Evolutionary conservation across 2,888 invertebrate genomes (phyloP), one percentile per base, ranked within the genome.

Genomic region (Pycnomerus fuliginosus): DNA sequence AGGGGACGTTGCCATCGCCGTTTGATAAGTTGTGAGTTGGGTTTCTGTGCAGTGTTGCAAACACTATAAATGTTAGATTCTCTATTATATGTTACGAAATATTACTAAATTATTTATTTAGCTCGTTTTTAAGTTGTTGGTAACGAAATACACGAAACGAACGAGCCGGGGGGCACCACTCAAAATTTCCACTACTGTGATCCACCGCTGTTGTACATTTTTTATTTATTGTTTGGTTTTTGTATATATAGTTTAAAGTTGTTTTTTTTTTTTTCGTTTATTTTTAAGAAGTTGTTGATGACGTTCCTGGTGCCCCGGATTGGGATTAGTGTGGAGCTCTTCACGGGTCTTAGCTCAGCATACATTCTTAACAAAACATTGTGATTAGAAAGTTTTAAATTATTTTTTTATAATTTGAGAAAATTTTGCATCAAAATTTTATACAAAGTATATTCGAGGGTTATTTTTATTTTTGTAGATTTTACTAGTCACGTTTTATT

Each of bases 31-130:
- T 59, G 60, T 62, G 58, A 63, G 62, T 66, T 65, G 65, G 63
- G 63, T 67, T 65, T 60, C 53, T 65, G 64, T 62, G 63, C 61
- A 64, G 68, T 67, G 66, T 68, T 69, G 57, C 42, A 54, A 64
- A 65, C 65, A 67, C 67, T 65, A 65, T 68, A 67, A 67, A 68
- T 69, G 68, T 68, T 69, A 69, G 69, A 69, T 68, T 69, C 64
- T 69, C 64, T 67, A 69, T 69, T 68, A 66, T 68, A 68, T 69
- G 69, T 69, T 66, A 62, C 40, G 48, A 51, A 48, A 51, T 53
- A 51, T 57, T 55, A 56, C 56, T 60, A 61, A 62, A 61, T 64
- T 62, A 60, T 65, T 65, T 63, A 57, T 63, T 62, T 61, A 60
- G 61, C 50, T 63, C 58, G 61, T 61, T 61, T 52, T 65, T 63